phyloP scores from a whole-genome alignment of 2,888 invertebrate species.

The Erynnis tages region DNA sequence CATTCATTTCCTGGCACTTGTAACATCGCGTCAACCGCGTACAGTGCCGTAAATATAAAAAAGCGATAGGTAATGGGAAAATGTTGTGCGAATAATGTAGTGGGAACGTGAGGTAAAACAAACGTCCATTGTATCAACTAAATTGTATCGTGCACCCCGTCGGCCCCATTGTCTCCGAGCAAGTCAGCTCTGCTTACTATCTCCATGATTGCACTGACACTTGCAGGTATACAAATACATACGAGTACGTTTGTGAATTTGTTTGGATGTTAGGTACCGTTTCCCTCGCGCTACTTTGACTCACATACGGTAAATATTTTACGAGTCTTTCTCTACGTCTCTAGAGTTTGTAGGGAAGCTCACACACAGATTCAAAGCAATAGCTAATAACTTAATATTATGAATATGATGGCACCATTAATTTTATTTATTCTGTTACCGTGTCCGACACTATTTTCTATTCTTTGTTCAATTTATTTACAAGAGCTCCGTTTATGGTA shows the following conservation, averaged over 20 bases:
- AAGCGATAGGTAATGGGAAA: constrained; percentile 60
- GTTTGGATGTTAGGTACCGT: neutral
- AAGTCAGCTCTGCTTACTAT: constrained; percentile 15
- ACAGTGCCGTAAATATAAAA: constrained; percentile 41
- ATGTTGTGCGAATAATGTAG: constrained; percentile 65
- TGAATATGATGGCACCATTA: too few relatives aligned
- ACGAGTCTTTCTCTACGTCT: too few relatives aligned
- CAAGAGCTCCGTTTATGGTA: too few relatives aligned
- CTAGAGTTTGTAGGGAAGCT: too few relatives aligned
- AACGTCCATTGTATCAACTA: constrained; percentile 62
- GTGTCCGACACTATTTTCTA: too few relatives aligned
- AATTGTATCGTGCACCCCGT: constrained; percentile 56
- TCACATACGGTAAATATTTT: too few relatives aligned
- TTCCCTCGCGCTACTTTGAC: too few relatives aligned
- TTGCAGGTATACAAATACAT: neutral
- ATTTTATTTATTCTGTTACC: too few relatives aligned
- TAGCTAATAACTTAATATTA: too few relatives aligned
- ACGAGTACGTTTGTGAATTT: neutral
- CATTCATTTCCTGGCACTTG: constrained; percentile 9
- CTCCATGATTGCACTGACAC: constrained; percentile 11
- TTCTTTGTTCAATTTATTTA: too few relatives aligned
- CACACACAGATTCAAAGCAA: too few relatives aligned
- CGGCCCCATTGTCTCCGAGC: constrained; percentile 50
- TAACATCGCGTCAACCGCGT: constrained; percentile 34
- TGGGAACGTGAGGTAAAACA: constrained; percentile 68